These are phyloP conservation scores for Hemithea aestivaria DNA, from an alignment of 2,888 invertebrate species.

Conservation along the genomic window DNA sequence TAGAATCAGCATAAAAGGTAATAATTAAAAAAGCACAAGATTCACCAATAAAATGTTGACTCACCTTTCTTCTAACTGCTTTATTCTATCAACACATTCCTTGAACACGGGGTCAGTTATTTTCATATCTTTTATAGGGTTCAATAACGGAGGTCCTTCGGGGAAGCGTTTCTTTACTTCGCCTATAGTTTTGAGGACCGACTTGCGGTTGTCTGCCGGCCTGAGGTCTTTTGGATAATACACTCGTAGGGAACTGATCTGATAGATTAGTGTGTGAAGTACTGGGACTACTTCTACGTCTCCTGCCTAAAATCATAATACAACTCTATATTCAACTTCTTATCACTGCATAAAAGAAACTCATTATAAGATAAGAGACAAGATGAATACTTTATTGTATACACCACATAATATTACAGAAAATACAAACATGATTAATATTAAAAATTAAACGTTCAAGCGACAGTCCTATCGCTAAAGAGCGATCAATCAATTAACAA, in stretches of 20 bases:
- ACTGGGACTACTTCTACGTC: conserved; percentile 95
- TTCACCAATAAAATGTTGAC: no score
- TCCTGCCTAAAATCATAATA: conserved; percentile 76
- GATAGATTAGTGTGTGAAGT: conserved; percentile 87
- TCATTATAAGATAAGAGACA: no score
- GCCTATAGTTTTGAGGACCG: conserved; percentile 90
- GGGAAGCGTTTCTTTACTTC: conserved; percentile 95
- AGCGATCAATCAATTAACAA: no score
- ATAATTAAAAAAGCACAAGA: no score
- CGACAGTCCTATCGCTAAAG: no score
- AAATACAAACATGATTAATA: no score
- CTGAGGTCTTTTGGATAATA: conserved; percentile 95
- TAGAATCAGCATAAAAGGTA: no score
- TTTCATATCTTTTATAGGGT: conserved; percentile 97
- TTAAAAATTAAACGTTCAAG: no score
- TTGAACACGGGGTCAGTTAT: conserved; percentile 91
- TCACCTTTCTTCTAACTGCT: conserved; percentile 87
- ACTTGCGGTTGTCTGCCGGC: conserved; percentile 89
- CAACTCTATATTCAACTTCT: no score
- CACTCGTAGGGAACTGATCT: conserved; percentile 93
- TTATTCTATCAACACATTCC: conserved; percentile 89
- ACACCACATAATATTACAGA: no score
- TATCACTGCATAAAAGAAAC: no score
- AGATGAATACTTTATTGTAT: no score
- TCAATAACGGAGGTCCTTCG: conserved; percentile 91